Evolutionary conservation across 37 sponge, comb jelly and placozoan species (phyloP).

Genomic region (Halisarca cf. caerulea): DNA sequence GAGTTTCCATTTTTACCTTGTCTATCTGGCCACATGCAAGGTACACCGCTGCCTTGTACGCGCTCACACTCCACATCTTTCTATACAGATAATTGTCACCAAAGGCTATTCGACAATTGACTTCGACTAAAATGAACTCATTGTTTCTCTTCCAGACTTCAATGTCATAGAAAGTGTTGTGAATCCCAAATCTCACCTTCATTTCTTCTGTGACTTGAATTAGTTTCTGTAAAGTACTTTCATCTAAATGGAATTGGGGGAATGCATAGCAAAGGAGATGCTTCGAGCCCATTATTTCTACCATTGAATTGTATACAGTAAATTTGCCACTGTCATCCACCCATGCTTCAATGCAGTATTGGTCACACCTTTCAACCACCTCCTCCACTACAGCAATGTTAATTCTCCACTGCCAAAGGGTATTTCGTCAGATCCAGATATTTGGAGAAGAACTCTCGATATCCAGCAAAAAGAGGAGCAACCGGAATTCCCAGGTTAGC

Average conservation of each 20-base stretch:
- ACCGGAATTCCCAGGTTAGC: background rate
- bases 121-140: background rate
- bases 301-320: background rate
- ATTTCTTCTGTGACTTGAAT: background rate
- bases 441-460: background rate
- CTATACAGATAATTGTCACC: background rate
- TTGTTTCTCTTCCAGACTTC: conserved; percentile 22
- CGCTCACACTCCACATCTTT: background rate
- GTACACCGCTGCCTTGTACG: background rate
- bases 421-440: conserved; percentile 18
- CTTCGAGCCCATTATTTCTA: background rate
- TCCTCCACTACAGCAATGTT: conserved; percentile 28
- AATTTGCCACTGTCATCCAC: background rate
- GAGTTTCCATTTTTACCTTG: background rate
- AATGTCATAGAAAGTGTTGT: conserved; percentile 18
- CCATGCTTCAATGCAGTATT: conserved; percentile 27
- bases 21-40: background rate
- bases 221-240: background rate
- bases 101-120: background rate
- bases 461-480: background rate
- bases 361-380: background rate
- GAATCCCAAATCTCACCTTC: background rate
- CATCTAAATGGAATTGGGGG: background rate
- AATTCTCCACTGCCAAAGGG: conserved; percentile 10
- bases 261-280: background rate